Conservation (phyloP, 2,797 vertebrate genomes). For the Numenius phaeopus region DNA sequence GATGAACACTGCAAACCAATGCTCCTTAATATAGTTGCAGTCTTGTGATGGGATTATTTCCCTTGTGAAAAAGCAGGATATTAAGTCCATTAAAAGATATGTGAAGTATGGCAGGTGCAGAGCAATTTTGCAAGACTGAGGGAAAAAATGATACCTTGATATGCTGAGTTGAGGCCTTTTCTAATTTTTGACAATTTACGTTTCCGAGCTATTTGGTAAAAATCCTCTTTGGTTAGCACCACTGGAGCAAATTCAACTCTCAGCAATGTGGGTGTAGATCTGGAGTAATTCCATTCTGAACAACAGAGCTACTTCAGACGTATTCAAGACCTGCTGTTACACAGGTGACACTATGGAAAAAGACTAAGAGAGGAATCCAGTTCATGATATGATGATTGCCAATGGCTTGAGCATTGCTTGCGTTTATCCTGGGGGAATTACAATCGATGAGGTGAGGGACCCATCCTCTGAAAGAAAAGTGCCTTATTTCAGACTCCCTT, state of each 20-base stretch:
- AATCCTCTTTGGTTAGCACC: constrained; percentile 30
- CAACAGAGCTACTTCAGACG: not conserved
- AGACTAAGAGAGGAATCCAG: not conserved
- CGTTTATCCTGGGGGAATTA: not conserved
- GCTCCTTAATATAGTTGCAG: constrained; percentile 61
- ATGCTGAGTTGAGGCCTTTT: constrained; percentile 28
- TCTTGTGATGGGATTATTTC: constrained; percentile 54
- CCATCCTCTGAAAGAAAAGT: not conserved
- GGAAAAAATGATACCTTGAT: constrained; percentile 26
- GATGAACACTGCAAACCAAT: not conserved
- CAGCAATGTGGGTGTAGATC: constrained; percentile 26
- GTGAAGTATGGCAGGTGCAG: constrained; percentile 35
- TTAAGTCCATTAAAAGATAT: constrained; percentile 58
- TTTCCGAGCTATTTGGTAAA: constrained; percentile 14
- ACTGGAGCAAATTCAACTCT: constrained; percentile 50
- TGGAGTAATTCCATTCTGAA: constrained; percentile 51
- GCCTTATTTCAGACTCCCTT: not conserved
- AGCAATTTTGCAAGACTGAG: constrained; percentile 28
- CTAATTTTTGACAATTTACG: constrained; percentile 14
- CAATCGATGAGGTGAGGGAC: not conserved
- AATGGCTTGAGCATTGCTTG: not conserved
- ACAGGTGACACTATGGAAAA: not conserved
- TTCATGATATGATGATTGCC: not conserved
- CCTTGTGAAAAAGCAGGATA: constrained; percentile 58
- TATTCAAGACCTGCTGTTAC: not conserved